These are phyloP conservation scores for Dipus sagitta DNA, from an alignment of 2,797 vertebrate genomes.

Conservation along the genomic window DNA sequence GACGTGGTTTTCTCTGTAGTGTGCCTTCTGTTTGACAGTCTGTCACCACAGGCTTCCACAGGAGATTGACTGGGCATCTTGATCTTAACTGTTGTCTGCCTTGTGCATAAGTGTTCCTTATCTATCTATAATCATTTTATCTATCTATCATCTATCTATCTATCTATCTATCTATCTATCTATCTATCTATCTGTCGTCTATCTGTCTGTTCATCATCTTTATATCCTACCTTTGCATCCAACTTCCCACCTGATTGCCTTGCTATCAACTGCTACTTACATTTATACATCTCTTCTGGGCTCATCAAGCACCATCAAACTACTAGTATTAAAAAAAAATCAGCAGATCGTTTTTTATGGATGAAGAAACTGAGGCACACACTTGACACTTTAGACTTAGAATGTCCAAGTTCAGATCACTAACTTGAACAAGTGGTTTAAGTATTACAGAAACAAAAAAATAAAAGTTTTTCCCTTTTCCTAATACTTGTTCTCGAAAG, in stretches of 20 bases:
- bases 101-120: background rate
- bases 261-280: background rate
- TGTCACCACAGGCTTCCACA: background rate
- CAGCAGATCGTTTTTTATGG: background rate
- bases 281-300: rapidly evolving
- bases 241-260: background rate
- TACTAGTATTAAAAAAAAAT: background rate
- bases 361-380: background rate
- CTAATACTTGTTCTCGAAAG: background rate
- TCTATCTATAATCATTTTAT: too few species aligned
- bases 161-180: too few species aligned
- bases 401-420: background rate
- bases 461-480: background rate
- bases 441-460: slow-evolving; percentile 7
- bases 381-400: background rate
- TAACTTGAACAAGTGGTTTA: background rate
- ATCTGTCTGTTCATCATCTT: too few species aligned
- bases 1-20: background rate
- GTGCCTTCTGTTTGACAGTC: background rate
- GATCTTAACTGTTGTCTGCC: background rate
- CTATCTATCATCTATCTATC: too few species aligned
- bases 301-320: too few species aligned
- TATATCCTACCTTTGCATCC: background rate
- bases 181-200: too few species aligned
- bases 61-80: background rate